Percentiles rank a stretch among this genome's conserved stretches.
Conservation (phyloP, 2,797 vertebrate genomes). For the Rhodeus uyekii region DNA sequence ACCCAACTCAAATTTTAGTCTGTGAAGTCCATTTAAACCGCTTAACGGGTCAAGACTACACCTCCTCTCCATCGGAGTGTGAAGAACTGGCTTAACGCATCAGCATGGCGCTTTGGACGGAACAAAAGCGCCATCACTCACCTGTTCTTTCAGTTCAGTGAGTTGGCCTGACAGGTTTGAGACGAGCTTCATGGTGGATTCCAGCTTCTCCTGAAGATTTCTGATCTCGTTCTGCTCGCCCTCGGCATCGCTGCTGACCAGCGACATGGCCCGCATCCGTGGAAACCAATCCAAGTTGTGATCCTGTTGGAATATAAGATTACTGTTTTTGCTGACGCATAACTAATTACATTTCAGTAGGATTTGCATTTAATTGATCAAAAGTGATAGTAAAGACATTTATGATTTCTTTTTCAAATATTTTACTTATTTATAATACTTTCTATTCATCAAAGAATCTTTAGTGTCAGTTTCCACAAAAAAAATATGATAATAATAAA, state of each 20-base stretch:
- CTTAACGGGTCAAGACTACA: background rate
- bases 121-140: constrained; percentile 58
- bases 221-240: constrained; percentile 97
- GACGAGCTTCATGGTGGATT: constrained; percentile 97
- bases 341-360: background rate
- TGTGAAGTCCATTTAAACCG: background rate
- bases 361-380: background rate
- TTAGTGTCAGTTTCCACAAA: background rate
- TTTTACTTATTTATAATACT: too few relatives aligned
- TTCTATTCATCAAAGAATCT: background rate
- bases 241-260: constrained; percentile 95
- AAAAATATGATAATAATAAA: background rate
- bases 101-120: background rate
- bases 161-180: constrained; percentile 93
- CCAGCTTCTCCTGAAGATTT: constrained; percentile 95
- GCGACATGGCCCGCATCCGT: constrained; percentile 95
- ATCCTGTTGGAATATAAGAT: constrained; percentile 76
- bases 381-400: background rate
- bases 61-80: background rate
- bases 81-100: background rate
- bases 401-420: background rate
- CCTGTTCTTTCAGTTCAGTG: constrained; percentile 96
- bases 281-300: constrained; percentile 98
- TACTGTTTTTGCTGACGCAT: background rate
- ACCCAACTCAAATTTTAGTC: background rate